A percentile compares a stretch with the other conserved stretches of the same genome.
These are phyloP conservation scores for Hylia prasina DNA, from an alignment of 2,113 vertebrate genomes.

Conservation along the genomic window DNA sequence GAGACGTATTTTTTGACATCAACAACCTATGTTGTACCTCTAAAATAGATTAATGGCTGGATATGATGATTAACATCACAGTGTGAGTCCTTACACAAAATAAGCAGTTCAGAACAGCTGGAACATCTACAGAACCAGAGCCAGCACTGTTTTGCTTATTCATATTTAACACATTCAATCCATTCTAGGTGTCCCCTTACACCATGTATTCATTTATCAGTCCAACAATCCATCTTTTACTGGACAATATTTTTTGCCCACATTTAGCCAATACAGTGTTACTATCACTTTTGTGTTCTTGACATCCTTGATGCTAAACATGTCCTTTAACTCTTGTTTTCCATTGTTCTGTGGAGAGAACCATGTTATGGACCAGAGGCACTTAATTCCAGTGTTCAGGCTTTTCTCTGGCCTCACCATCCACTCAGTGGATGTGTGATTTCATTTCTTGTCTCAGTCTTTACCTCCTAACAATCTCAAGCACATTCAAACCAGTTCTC, in stretches of 20 bases:
- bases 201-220: background rate
- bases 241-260: background rate
- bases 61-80: background rate
- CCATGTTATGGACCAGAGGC: background rate
- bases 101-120: background rate
- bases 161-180: background rate
- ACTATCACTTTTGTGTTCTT: background rate
- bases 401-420: background rate
- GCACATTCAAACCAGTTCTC: background rate
- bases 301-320: background rate
- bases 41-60: background rate
- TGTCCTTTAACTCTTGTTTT: background rate
- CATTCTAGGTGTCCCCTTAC: background rate
- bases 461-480: background rate
- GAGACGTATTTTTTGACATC: background rate
- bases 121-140: background rate
- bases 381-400: background rate
- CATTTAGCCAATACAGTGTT: background rate
- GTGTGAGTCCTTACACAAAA: background rate
- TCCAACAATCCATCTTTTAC: background rate
- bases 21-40: background rate
- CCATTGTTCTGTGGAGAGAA: background rate
- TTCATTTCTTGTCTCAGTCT: background rate
- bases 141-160: background rate
- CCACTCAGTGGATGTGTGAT: background rate